These are phyloP conservation scores for Antennarius striatus DNA, from an alignment of 2,113 vertebrate species.

Conservation along the genomic window DNA sequence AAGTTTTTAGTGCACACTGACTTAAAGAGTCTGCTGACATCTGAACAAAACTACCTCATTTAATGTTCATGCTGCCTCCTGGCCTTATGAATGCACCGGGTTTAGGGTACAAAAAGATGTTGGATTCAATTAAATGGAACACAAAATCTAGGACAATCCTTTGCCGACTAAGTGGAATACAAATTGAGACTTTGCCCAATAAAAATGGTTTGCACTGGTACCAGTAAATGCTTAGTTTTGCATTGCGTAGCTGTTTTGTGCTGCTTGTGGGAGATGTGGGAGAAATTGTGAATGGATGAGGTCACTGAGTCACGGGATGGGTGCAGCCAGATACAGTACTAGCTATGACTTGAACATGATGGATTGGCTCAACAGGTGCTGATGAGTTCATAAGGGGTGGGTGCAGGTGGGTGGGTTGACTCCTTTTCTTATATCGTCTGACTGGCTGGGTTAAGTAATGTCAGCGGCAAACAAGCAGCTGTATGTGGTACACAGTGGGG, in stretches of 20 bases:
- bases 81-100: neutral
- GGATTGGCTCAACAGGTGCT: too few species aligned
- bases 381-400: too few species aligned
- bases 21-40: neutral
- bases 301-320: too few species aligned
- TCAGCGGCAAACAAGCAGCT: constrained; percentile 42
- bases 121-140: constrained; percentile 12
- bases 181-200: constrained; percentile 4
- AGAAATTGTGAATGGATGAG: too few species aligned
- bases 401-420: neutral
- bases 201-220: constrained; percentile 7
- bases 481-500: constrained; percentile 37
- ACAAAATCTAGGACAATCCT: constrained; percentile 1
- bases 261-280: too few species aligned
- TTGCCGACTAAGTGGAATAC: constrained; percentile 17
- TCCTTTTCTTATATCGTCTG: constrained; percentile 18
- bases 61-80: neutral
- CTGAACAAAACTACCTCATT: constrained; percentile 1
- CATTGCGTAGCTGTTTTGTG: too few species aligned
- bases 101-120: neutral
- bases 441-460: constrained; percentile 31
- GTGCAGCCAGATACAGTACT: too few species aligned
- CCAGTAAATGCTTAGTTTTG: too few species aligned
- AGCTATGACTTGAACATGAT: too few species aligned
- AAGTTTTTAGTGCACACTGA: too few species aligned